These are phyloP conservation scores for Autographa pulchrina DNA, from an alignment of 2,888 invertebrate genomes.

Conservation along the genomic window DNA sequence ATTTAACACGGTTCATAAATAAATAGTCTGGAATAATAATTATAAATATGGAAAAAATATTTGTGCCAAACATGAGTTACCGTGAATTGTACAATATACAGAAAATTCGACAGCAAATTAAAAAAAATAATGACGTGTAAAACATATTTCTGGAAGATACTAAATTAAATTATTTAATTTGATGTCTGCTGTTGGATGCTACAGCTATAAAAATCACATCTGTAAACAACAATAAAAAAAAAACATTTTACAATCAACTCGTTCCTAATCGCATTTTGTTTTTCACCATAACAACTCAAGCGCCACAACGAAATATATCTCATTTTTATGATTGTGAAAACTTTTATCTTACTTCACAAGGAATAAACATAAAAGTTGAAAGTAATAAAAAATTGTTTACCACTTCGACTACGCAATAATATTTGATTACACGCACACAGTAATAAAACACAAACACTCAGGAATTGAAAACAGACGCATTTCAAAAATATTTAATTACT, in stretches of 20 bases:
- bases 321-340: background rate
- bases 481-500: no score
- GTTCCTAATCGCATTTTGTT: background rate
- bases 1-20: no score
- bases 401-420: background rate
- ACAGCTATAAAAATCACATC: background rate
- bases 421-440: background rate
- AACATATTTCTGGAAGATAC: background rate
- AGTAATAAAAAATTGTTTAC: slow-evolving; percentile 6
- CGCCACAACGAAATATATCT: background rate
- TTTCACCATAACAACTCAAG: background rate
- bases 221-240: background rate
- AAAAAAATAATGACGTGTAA: no score
- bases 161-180: background rate
- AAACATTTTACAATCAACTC: background rate
- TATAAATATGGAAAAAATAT: no score
- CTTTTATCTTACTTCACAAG: background rate
- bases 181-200: background rate
- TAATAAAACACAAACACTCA: background rate
- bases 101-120: no score
- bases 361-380: slow-evolving; percentile 5
- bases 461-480: background rate
- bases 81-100: no score
- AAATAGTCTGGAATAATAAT: no score
- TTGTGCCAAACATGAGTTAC: no score